Conservation (phyloP, 2,888 invertebrate species). For the Pecten maximus region DNA sequence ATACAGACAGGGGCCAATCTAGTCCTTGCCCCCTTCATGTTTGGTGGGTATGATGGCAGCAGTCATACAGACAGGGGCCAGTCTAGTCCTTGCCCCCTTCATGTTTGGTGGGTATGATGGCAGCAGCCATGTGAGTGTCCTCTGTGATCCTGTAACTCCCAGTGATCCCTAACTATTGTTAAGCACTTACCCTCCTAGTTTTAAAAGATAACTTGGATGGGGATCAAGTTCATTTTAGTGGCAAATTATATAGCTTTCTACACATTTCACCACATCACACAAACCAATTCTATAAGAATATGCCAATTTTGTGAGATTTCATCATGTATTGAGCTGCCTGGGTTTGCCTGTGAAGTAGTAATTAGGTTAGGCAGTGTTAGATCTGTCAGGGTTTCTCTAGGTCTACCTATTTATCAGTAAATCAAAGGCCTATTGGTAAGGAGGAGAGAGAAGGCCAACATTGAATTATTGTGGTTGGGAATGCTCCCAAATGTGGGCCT, state of each 20-base stretch:
- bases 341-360: background rate
- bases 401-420: background rate
- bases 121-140: too few relatives aligned
- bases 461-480: constrained; percentile 33
- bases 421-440: background rate
- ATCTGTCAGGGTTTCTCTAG: background rate
- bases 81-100: too few relatives aligned
- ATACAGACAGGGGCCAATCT: too few relatives aligned
- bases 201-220: background rate
- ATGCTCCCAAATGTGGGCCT: background rate
- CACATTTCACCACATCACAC: constrained; percentile 21
- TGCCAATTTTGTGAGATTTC: constrained; percentile 29
- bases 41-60: too few relatives aligned
- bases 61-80: too few relatives aligned
- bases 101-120: too few relatives aligned
- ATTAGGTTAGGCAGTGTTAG: background rate
- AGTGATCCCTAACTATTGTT: background rate
- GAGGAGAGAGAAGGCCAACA: background rate
- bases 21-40: too few relatives aligned
- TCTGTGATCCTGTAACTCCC: background rate
- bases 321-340: background rate
- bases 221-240: background rate
- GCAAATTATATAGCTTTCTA: constrained; percentile 7
- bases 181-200: background rate
- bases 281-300: background rate